A percentile compares a stretch with the other conserved stretches of the same genome.
Evolutionary conservation across 2,113 vertebrate genomes (phyloP).

Genomic region (Phoxinus phoxinus): DNA sequence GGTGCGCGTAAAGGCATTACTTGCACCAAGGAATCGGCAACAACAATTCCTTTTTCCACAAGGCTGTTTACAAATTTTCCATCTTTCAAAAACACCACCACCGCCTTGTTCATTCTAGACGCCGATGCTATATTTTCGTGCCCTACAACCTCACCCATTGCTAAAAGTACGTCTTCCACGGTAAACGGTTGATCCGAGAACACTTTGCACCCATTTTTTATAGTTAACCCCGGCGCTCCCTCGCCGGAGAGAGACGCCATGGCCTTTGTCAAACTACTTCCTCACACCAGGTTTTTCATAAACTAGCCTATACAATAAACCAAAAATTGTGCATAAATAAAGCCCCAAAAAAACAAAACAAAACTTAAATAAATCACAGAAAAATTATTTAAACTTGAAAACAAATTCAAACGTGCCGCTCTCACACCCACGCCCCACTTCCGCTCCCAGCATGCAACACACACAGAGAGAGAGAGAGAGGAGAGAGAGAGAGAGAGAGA

Average conservation of each 20-base stretch:
- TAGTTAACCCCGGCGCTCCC: neutral
- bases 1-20: neutral
- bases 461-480: neutral
- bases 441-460: neutral
- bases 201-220: neutral
- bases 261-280: neutral
- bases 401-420: neutral
- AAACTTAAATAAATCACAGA: neutral
- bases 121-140: neutral
- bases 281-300: too few relatives aligned
- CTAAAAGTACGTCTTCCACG: conserved; percentile 21
- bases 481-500: neutral
- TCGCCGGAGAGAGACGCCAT: neutral
- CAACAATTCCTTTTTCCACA: neutral
- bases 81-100: conserved; percentile 6
- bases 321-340: neutral
- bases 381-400: neutral
- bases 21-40: neutral
- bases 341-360: neutral
- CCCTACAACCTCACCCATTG: neutral
- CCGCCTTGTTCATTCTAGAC: neutral
- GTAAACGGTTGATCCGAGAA: neutral
- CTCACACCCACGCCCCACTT: neutral
- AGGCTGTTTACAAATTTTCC: neutral
- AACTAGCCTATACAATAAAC: too few relatives aligned